These are phyloP conservation scores for Molanna angustata DNA, from an alignment of 2,888 invertebrate genomes.

Conservation along the genomic window DNA sequence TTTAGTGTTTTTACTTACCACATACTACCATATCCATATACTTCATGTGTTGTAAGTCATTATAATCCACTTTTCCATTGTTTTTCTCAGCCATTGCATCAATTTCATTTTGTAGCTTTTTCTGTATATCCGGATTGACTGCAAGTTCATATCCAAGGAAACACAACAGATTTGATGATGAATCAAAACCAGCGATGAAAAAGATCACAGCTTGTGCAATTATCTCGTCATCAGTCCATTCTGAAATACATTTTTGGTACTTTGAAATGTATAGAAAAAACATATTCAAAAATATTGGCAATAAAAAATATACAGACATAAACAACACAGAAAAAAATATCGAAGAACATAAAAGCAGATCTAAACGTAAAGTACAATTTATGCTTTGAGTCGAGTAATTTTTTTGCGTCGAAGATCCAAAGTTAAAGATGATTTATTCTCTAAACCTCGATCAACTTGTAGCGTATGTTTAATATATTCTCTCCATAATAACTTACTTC, in stretches of 20 bases:
- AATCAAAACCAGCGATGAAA: constrained; percentile 58
- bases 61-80: constrained; percentile 50
- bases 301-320: too few relatives aligned
- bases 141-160: constrained; percentile 59
- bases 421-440: too few relatives aligned
- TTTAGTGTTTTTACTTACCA: constrained; percentile 45
- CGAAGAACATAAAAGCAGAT: too few relatives aligned
- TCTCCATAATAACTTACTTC: too few relatives aligned
- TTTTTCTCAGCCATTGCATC: constrained; percentile 45
- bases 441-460: too few relatives aligned
- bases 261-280: too few relatives aligned
- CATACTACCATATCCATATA: constrained; percentile 63
- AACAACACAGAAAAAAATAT: too few relatives aligned
- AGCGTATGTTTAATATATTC: too few relatives aligned
- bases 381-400: too few relatives aligned
- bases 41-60: constrained; percentile 52
- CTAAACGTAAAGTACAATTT: too few relatives aligned
- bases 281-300: too few relatives aligned
- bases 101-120: constrained; percentile 54
- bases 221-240: constrained; percentile 46
- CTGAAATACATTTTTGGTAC: constrained; percentile 30
- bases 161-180: constrained; percentile 46
- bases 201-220: constrained; percentile 53
- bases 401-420: too few relatives aligned
- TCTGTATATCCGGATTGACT: constrained; percentile 57